A percentile compares a stretch with the other conserved stretches of the same genome.
These are phyloP conservation scores for Drosophila bocqueti DNA, from an alignment of 1,140 invertebrate species.

Conservation along the genomic window DNA sequence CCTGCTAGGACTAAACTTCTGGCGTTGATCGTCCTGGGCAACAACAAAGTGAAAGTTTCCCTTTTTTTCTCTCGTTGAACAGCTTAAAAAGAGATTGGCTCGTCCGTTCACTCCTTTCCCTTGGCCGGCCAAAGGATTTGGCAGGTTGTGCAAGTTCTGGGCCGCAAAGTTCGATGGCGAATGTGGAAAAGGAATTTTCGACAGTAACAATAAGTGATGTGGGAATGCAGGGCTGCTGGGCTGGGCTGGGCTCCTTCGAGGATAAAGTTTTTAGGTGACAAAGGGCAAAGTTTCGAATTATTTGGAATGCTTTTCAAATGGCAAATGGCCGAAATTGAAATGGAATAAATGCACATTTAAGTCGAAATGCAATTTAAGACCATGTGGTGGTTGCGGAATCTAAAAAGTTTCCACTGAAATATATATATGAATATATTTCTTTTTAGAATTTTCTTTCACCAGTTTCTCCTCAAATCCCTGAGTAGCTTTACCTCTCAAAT, in stretches of 20 bases:
- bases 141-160: conserved; percentile 31
- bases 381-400: conserved; percentile 7
- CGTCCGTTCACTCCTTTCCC: conserved; percentile 8
- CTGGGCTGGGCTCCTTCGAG: conserved; percentile 18
- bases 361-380: conserved; percentile 32
- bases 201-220: conserved; percentile 60
- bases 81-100: conserved; percentile 81
- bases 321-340: conserved; percentile 48
- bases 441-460: not conserved
- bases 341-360: conserved; percentile 49
- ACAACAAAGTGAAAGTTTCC: conserved; percentile 77
- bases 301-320: conserved; percentile 47
- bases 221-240: conserved; percentile 19
- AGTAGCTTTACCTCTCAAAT: conserved; percentile 28
- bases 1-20: conserved; percentile 44
- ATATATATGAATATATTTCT: not conserved
- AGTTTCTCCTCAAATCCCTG: not conserved
- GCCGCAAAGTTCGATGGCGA: conserved; percentile 45
- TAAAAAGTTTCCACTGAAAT: conserved; percentile 22
- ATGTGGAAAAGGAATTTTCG: conserved; percentile 44
- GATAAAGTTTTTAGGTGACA: conserved; percentile 57
- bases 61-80: conserved; percentile 39
- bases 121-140: conserved; percentile 38
- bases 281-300: conserved; percentile 47
- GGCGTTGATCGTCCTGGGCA: conserved; percentile 68